A percentile compares a stretch with the other conserved stretches of the same genome.
Conservation (phyloP, 2,797 vertebrate species). For the Labroides dimidiatus region DNA sequence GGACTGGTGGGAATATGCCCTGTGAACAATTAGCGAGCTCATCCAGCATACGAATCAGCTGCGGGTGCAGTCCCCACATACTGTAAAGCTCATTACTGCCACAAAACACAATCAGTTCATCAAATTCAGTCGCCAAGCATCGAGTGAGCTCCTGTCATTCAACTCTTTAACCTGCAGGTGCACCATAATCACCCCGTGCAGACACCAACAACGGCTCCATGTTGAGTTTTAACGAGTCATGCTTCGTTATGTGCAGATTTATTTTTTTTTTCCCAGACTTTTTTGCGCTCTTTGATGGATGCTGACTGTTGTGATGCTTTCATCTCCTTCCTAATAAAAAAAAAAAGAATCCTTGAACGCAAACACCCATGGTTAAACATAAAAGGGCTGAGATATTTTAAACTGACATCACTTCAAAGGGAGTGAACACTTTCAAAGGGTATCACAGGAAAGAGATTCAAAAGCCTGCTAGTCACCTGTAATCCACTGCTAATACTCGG, state of each 20-base stretch:
- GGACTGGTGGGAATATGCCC: slow-evolving; percentile 66
- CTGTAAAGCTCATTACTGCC: slow-evolving; percentile 78
- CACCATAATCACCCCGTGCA: slow-evolving; percentile 49
- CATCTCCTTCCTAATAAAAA: slow-evolving; percentile 61
- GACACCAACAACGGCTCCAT: slow-evolving; percentile 56
- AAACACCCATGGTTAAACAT: slow-evolving; percentile 80
- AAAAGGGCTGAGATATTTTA: slow-evolving; percentile 78
- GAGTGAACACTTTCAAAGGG: slow-evolving; percentile 77
- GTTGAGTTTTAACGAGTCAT: slow-evolving; percentile 67
- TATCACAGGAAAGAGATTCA: slow-evolving; percentile 77
- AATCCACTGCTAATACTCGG: slow-evolving; percentile 80
- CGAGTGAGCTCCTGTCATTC: slow-evolving; percentile 54
- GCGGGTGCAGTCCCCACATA: slow-evolving; percentile 69
- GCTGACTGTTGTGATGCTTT: slow-evolving; percentile 75
- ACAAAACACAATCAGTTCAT: slow-evolving; percentile 71
- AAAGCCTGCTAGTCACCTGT: slow-evolving; percentile 81
- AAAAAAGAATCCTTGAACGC: slow-evolving; percentile 63
- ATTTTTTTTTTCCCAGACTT: slow-evolving; percentile 66
- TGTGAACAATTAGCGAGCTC: slow-evolving; percentile 78
- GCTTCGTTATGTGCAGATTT: slow-evolving; percentile 60
- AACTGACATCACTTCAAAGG: slow-evolving; percentile 83
- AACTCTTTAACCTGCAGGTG: slow-evolving; percentile 54
- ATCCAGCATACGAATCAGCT: slow-evolving; percentile 76
- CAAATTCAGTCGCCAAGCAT: slow-evolving; percentile 50
- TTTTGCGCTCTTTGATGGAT: slow-evolving; percentile 70